A percentile compares a stretch with the other conserved stretches of the same genome.
Conservation (phyloP, 1,140 invertebrate genomes). For the Drosophila littoralis region DNA sequence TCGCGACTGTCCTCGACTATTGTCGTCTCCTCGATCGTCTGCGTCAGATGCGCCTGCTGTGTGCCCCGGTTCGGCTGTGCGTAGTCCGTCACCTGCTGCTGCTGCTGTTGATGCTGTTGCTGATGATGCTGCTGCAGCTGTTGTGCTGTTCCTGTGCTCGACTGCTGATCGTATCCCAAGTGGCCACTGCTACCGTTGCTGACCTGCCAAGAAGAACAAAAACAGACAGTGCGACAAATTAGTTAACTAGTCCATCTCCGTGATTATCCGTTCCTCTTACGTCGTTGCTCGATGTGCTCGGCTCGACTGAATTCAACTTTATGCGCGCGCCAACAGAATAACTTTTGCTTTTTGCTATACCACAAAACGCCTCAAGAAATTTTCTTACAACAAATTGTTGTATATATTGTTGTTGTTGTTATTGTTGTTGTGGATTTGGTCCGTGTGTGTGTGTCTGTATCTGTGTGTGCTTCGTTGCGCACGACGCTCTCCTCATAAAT, state of each 20-base stretch:
- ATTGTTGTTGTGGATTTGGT: constrained; percentile 6
- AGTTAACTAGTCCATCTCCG: background rate
- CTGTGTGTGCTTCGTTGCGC: constrained; percentile 62
- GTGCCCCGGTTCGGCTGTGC: constrained; percentile 89
- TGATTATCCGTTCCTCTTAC: constrained; percentile 19
- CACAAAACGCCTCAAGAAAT: constrained; percentile 27
- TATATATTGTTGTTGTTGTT: constrained; percentile 19
- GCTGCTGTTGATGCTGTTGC: constrained; percentile 55
- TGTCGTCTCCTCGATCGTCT: constrained; percentile 84
- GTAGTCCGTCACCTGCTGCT: constrained; percentile 88
- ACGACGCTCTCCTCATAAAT: constrained; percentile 77
- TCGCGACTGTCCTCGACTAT: constrained; percentile 78
- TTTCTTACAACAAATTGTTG: constrained; percentile 54
- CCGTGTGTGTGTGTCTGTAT: background rate
- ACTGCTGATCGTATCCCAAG: constrained; percentile 23
- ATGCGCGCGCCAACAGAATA: constrained; percentile 74
- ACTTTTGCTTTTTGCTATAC: constrained; percentile 77
- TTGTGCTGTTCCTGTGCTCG: constrained; percentile 33
- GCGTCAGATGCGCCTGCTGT: constrained; percentile 83
- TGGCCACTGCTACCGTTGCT: constrained; percentile 83
- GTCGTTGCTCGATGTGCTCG: constrained; percentile 73
- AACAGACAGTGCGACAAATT: background rate
- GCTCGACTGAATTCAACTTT: constrained; percentile 84
- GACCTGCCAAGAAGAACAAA: constrained; percentile 85
- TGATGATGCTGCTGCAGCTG: constrained; percentile 37